These are phyloP conservation scores for Oxygymnocypris stewartii DNA, from an alignment of 2,113 vertebrate genomes.

Conservation along the genomic window DNA sequence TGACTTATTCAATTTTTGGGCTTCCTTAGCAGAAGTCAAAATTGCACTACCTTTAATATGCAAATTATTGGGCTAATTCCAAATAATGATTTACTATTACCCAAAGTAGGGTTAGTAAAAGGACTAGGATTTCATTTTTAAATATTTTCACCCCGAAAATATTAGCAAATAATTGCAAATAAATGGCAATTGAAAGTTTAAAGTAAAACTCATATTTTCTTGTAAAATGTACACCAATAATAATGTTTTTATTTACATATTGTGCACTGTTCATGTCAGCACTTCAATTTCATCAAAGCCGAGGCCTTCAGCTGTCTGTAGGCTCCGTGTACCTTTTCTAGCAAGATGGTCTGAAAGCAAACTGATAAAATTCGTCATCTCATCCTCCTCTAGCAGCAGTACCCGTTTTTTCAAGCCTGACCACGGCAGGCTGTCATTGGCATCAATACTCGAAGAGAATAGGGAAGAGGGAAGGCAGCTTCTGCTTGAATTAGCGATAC, in stretches of 20 bases:
- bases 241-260: neutral
- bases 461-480: slow-evolving; percentile 24
- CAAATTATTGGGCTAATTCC: neutral
- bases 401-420: slow-evolving; percentile 40
- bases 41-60: neutral
- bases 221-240: neutral
- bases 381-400: slow-evolving; percentile 34
- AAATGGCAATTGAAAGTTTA: too few relatives aligned
- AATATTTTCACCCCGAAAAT: too few relatives aligned
- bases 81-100: neutral
- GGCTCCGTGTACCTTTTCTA: neutral
- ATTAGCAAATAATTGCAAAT: too few relatives aligned
- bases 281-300: neutral
- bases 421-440: slow-evolving; percentile 34
- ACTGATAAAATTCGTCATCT: slow-evolving; percentile 7
- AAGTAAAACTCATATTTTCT: neutral
- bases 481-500: slow-evolving; percentile 63
- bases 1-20: neutral
- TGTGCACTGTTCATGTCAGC: neutral
- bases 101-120: neutral
- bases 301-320: slow-evolving; percentile 13
- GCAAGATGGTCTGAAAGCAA: slow-evolving; percentile 20
- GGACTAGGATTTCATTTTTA: neutral
- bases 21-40: neutral
- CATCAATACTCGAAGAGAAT: slow-evolving; percentile 30